A percentile compares a stretch with the other conserved stretches of the same genome.
phyloP scores from a whole-genome alignment of 2,113 vertebrate genomes.

The Tursiops truncatus region DNA sequence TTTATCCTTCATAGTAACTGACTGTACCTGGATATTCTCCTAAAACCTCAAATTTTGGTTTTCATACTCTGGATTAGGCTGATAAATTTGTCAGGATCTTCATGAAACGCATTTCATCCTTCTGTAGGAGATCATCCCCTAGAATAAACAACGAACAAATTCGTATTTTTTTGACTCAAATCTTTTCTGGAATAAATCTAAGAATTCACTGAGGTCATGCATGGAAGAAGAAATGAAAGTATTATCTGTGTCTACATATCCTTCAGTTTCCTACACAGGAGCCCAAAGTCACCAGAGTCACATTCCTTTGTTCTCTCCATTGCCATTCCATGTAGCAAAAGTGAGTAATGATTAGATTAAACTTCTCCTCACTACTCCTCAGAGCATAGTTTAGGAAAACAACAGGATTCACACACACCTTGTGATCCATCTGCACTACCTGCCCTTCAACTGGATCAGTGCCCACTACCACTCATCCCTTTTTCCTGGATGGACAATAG shows the following conservation, averaged over 20 bases:
- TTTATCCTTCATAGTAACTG: not conserved
- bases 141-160: not conserved
- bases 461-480: not conserved
- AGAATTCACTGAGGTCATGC: not conserved
- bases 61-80: not conserved
- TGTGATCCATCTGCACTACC: not conserved
- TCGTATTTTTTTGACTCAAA: not conserved
- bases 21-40: not conserved
- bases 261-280: not conserved
- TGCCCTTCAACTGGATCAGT: accelerated
- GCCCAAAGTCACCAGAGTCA: not conserved
- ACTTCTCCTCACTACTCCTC: not conserved
- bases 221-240: not conserved
- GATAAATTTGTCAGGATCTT: not conserved
- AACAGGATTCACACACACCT: not conserved
- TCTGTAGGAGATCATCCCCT: not conserved
- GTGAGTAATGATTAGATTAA: not conserved
- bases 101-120: not conserved
- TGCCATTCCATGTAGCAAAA: not conserved
- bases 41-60: not conserved
- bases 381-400: not conserved
- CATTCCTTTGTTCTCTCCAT: not conserved
- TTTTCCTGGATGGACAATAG: not conserved
- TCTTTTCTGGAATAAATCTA: not conserved
- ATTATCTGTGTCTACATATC: not conserved